Base-by-base conservation (phyloP, 2,113 vertebrate genomes). In the Spermophilus dauricus region DNA sequence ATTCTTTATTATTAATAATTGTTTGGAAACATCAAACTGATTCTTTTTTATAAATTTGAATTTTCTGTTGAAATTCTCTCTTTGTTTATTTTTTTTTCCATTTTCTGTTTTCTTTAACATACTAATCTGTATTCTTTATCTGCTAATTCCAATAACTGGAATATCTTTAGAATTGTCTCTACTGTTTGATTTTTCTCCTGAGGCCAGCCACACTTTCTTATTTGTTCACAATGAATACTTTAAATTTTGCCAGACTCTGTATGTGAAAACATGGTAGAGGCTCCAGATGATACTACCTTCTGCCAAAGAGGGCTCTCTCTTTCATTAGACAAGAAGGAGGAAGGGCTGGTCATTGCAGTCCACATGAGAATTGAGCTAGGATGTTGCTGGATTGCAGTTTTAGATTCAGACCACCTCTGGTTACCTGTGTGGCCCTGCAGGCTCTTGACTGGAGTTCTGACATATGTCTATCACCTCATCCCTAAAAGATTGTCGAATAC, bases 1-100 rank as follows among this genome's bases (percentile, higher is more conserved):
- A 28, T 8, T 1, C 9, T 77, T 86, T 20, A 26, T 95, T 91
- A 30, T 84, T 58, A 90, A 45, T 69, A 92, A 78, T 63, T 48
- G 20, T 91, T 72, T 32, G n/a, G 26, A 61, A 69, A 83, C 45
- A 78, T 37, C 20, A 42, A 42, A 81, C 42, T 72, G 53, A 80
- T n/a, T 61, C 1, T 58, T 51, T 69, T 92, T 81, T 78, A 67
- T 78, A 58, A 78, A 97, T 90, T 87, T 1, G 10, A 75, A 53
- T 91, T 83, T 53, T 70, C 80, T 80, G 11, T n/a, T 85, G n/a
- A 77, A 86, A 77, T 69, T 86, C 45, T 80, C n/a, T 92, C 73
- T 86, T 37, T 37, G 65, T 53, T 53, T 53, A 72, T 53, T 32
- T 91, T 72, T 5, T 30, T 78, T 45, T 45, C 45, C 28, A 80